Evolutionary conservation across 2,797 vertebrate genomes (phyloP), one percentile per base, ranked within the genome.

Genomic region (Threskiornis aethiopicus): DNA sequence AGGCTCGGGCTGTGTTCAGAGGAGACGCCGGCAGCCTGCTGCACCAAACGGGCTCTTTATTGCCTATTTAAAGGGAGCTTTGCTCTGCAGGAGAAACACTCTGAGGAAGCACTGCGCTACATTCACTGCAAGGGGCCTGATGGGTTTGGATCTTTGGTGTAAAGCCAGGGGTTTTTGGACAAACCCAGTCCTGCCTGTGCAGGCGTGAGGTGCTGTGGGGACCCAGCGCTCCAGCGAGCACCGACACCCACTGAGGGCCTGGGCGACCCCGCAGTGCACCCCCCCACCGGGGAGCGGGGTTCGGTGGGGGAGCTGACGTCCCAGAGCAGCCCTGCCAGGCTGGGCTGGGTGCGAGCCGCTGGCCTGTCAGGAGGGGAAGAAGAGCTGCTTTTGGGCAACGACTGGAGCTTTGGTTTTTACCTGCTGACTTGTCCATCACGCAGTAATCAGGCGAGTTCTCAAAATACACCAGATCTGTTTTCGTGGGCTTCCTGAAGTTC

Each of bases 391-490:
- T 51, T 33, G 70, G 52, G 41, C 65, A 26, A 6, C 2, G 4
- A 4, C 6, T 13, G n/a, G 70, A 52, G 87, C 33, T 89, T 37
- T 83, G 31, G 21, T 29, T 55, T 97, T 98, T 98, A 99, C 99
- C 99, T 98, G 99, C 99, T 54, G 99, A 97, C 84, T 99, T 99
- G 97, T 99, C 99, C 98, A 98, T 98, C 93, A 99, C 98, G 46
- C 99, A 99, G 97, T 99, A 99, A 95, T 99, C 99, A 5, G 99
- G 99, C 2, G 99, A 99, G 97, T 99, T 99, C 97, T 99, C 99
- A n/a, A 99, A 99, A 72, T 99, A 99, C 62, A 99, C 99, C 58
- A 99, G 97, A 93, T 99, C 99, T 17, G 99, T 99, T 97, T 99
- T 99, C 13, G 99, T 99, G 97, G 98, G 99, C 89, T 98, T 99